These are phyloP conservation scores for Mastacembelus armatus DNA, from an alignment of 2,797 vertebrate genomes.

Conservation along the genomic window DNA sequence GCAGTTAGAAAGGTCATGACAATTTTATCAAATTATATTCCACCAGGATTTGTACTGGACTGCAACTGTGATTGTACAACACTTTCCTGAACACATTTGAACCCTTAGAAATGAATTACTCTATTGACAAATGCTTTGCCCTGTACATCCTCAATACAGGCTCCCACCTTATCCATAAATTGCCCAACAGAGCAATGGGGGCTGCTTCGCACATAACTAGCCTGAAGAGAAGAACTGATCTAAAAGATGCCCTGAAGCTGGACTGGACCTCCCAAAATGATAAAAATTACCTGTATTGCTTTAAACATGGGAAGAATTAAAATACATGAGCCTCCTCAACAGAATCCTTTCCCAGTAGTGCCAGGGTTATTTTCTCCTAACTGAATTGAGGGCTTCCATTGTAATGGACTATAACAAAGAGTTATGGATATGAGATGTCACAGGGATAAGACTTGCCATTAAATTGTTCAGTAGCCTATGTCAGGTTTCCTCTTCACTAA, in stretches of 20 bases:
- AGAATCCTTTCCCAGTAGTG: constrained; percentile 43
- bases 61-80: constrained; percentile 12
- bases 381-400: constrained; percentile 67
- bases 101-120: constrained; percentile 54
- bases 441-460: constrained; percentile 69
- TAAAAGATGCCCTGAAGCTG: constrained; percentile 53
- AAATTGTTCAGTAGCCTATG: constrained; percentile 63
- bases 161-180: no score
- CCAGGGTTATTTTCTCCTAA: constrained; percentile 56
- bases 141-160: constrained; percentile 52
- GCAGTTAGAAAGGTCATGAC: constrained; percentile 34
- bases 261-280: constrained; percentile 47
- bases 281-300: constrained; percentile 59
- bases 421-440: constrained; percentile 80
- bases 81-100: constrained; percentile 44
- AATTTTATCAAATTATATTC: constrained; percentile 42
- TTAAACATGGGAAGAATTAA: constrained; percentile 65
- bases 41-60: constrained; percentile 34
- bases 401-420: constrained; percentile 80
- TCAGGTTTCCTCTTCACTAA: constrained; percentile 48
- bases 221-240: no score
- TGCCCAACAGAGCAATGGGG: constrained; percentile 38
- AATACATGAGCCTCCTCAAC: constrained; percentile 67
- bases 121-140: constrained; percentile 42
- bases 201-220: no score